Evolutionary conservation across 2,797 vertebrate species (phyloP), one percentile per base, ranked within the genome.

Genomic region (Onychomys arenicola): DNA sequence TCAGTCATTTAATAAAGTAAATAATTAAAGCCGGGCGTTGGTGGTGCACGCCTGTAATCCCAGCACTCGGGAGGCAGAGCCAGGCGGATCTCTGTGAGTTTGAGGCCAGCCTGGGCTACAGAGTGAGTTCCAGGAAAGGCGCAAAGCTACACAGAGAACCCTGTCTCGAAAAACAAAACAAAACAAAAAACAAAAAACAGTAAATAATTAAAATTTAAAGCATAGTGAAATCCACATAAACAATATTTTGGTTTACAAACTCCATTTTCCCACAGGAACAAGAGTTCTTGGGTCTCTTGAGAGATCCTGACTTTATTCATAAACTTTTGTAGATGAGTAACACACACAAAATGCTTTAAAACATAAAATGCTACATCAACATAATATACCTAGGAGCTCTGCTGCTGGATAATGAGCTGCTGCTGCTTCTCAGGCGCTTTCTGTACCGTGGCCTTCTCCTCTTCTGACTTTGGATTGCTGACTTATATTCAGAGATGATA

Each of bases 401-500:
- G 98, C 99, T 99, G 75, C 98, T 98, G 14, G 99, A 98, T 0
- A 99, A 98, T 0, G 99, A 99, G 85, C 99, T 99, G 97, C 99
- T 99, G 93, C 99, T 99, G 93, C 99, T 99, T 97, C 99, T 99
- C 91, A 99, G 98, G 63, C 99, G 98, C 88, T 99, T 99, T 97
- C 99, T 99, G 98, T 99, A 99, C 82, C 98, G 99, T 57, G 99
- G 98, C 93, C 99, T 98, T 97, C 98, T 99, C 84, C 99, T 99
- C 95, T 99, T 99, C 96, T 99, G 99, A 61, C 99, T 99, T 97
- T 99, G 99, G 97, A 99, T 83, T 61, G 99, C 99, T 37, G 99
- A 99, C 98, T 99, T 99, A 98, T 99, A 99, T 98, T 99, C 99
- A 0, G 99, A 99, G 98, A 99, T 99, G 69, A 99, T 98, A 96